A percentile compares a stretch with the other conserved stretches of the same genome.
These are phyloP conservation scores for Sylvietta virens DNA, from an alignment of 2,113 vertebrate species.

Conservation along the genomic window DNA sequence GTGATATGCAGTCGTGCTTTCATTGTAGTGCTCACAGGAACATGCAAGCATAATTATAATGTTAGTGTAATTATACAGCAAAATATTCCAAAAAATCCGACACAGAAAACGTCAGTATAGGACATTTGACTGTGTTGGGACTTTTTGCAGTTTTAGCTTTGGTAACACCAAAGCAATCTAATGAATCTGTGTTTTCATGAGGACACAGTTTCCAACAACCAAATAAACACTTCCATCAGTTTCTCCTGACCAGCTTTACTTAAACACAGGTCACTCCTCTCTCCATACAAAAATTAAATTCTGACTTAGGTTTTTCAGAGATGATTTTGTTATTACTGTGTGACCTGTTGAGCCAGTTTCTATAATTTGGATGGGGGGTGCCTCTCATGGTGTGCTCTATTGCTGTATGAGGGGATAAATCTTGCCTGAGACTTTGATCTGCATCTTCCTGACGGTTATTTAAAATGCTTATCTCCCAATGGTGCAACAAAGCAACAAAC, in stretches of 20 bases:
- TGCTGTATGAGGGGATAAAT: not conserved
- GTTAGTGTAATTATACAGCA: not conserved
- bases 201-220: not conserved
- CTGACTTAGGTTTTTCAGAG: not conserved
- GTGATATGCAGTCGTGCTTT: not conserved
- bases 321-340: not conserved
- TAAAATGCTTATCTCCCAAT: not conserved
- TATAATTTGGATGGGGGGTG: not conserved
- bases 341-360: not conserved
- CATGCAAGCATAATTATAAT: not conserved
- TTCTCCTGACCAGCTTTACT: not conserved
- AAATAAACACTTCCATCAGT: not conserved
- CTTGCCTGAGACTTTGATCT: not conserved
- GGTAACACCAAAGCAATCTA: not conserved
- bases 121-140: not conserved
- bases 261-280: not conserved
- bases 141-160: not conserved
- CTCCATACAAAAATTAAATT: not conserved
- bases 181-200: not conserved
- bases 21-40: not conserved
- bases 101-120: not conserved
- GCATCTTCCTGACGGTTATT: not conserved
- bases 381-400: not conserved
- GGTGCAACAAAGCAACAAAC: not conserved
- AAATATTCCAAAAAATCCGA: not conserved